These are phyloP conservation scores for Allacma fusca DNA, from an alignment of 2,888 invertebrate species.

Conservation along the genomic window DNA sequence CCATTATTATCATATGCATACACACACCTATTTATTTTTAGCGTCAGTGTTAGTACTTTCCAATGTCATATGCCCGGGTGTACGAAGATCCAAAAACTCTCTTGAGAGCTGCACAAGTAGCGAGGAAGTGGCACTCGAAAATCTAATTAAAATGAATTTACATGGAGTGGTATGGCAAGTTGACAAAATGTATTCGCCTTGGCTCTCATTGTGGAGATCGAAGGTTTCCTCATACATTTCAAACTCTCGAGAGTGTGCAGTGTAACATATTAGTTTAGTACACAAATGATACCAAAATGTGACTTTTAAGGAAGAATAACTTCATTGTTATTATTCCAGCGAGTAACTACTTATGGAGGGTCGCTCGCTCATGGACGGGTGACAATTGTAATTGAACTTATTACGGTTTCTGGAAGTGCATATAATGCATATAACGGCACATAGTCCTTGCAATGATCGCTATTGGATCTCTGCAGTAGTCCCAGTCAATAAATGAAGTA, in stretches of 20 bases:
- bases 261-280: background rate
- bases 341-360: background rate
- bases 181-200: background rate
- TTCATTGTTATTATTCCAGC: slow-evolving; percentile 1
- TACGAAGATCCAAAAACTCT: background rate
- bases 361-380: background rate
- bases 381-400: slow-evolving; percentile 5
- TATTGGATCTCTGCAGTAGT: background rate
- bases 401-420: background rate
- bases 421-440: no score
- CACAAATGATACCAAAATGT: slow-evolving; percentile 5
- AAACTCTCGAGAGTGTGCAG: background rate
- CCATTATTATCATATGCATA: background rate
- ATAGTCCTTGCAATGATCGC: background rate
- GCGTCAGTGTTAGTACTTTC: background rate
- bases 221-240: background rate
- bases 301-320: slow-evolving; percentile 5
- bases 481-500: background rate
- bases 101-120: background rate
- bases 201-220: background rate
- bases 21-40: background rate
- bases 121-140: slow-evolving; percentile 7
- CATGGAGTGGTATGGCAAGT: background rate
- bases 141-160: slow-evolving; percentile 16
- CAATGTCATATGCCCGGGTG: slow-evolving; percentile 1